Evolutionary conservation across 2,797 vertebrate species (phyloP), one percentile per base, ranked within the genome.

Genomic region (Fringilla coelebs): DNA sequence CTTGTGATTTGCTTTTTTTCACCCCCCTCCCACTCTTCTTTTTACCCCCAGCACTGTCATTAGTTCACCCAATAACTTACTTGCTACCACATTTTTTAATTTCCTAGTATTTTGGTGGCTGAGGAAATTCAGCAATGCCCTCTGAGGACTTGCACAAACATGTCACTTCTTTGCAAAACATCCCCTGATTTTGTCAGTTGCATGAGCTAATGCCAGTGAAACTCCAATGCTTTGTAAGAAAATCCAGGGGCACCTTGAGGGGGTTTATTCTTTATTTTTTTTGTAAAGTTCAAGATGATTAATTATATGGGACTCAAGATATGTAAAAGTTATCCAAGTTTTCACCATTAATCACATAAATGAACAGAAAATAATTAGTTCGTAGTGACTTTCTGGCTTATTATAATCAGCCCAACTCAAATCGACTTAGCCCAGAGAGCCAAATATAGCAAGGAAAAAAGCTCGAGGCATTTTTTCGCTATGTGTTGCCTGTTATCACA

Each of bases 281-380:
- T 90, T 74, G 43, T 89, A 80, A 96, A 95, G 85, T 96, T 85
- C 82, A 94, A 72, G 71, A 93, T 96, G 94, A 96, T 96, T 97
- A 97, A 97, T 97, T 96, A 95, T 88, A 96, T 91, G n/a, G 80
- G 97, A 96, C 89, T 96, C 88, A 94, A 97, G 93, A 92, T 94
- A 95, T 85, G 63, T 94, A 96, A 87, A 97, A 95, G 65, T 97
- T 96, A 94, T 96, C 89, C 94, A 97, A 96, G 72, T 97, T 97
- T 97, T 97, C 92, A 96, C 92, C 93, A 97, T 97, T 97, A 97
- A 97, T 97, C 95, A 97, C 93, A 95, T 94, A 97, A 98, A 97
- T 96, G 89, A 97, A 96, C 94, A 97, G 94, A 97, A 98, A 97
- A 97, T 97, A 96, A 97, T 97, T 97, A 97, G 93, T 95, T 94